phyloP scores from a whole-genome alignment of 1,140 invertebrate genomes.

The Leucophenga varia region DNA sequence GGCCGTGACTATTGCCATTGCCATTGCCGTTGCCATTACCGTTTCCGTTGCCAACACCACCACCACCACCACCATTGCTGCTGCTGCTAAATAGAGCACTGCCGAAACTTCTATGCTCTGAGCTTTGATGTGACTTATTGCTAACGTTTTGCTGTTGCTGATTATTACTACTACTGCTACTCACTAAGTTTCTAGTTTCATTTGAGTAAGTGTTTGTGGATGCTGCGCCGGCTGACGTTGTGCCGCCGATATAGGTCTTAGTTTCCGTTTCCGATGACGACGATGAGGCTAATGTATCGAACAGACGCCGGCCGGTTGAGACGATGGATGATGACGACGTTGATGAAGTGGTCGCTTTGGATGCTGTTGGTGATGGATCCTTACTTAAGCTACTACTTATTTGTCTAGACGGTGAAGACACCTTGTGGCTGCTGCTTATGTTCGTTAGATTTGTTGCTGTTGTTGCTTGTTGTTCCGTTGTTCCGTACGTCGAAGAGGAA shows the following conservation, averaged over 20 bases:
- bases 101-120: slow-evolving; percentile 33
- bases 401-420: slow-evolving; percentile 33
- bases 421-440: slow-evolving; percentile 26
- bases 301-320: slow-evolving; percentile 44
- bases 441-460: slow-evolving; percentile 13
- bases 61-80: slow-evolving; percentile 26
- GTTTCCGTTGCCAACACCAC: slow-evolving; percentile 29
- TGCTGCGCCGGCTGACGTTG: slow-evolving; percentile 24
- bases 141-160: slow-evolving; percentile 9
- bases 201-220: slow-evolving; percentile 39
- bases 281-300: slow-evolving; percentile 47
- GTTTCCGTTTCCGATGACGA: slow-evolving; percentile 45
- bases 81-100: slow-evolving; percentile 37
- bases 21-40: slow-evolving; percentile 7
- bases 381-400: slow-evolving; percentile 20
- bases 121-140: slow-evolving; percentile 26
- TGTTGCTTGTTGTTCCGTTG: slow-evolving; percentile 17
- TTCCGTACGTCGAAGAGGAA: slow-evolving; percentile 2
- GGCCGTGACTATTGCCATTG: slow-evolving; percentile 11
- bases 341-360: slow-evolving; percentile 4
- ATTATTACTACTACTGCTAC: slow-evolving; percentile 26
- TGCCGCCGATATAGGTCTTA: slow-evolving; percentile 43
- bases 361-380: slow-evolving; percentile 9
- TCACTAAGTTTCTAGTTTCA: slow-evolving; percentile 31
- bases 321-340: slow-evolving; percentile 32